Percentiles rank a stretch among this genome's conserved stretches.
Conservation (phyloP, 2,113 vertebrate genomes). For the Forbesichthys agassizii region DNA sequence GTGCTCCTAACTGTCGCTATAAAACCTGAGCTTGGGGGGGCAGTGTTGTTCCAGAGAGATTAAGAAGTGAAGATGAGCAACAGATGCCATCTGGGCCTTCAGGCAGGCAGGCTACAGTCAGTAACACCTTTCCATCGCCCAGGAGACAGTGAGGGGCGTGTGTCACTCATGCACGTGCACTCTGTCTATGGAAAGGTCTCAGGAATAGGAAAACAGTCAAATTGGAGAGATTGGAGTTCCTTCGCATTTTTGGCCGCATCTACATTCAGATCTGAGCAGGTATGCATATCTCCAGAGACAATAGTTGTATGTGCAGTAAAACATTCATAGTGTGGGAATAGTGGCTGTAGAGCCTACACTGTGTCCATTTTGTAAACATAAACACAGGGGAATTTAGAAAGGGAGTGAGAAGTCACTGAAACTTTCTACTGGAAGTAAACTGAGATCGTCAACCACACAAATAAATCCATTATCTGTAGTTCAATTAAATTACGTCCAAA, state of each 20-base stretch:
- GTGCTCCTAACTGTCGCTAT: constrained; percentile 10
- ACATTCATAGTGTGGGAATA: constrained; percentile 41
- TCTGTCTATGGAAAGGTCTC: no score
- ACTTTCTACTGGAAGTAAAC: background rate
- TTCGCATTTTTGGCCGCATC: no score
- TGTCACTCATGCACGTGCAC: constrained; percentile 51
- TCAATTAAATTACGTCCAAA: no score
- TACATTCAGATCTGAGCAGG: constrained; percentile 29
- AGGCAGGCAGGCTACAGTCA: constrained; percentile 53
- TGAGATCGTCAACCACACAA: background rate
- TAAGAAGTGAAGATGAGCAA: constrained; percentile 54
- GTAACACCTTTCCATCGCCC: constrained; percentile 50
- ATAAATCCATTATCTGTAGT: no score
- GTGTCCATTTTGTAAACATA: constrained; percentile 2
- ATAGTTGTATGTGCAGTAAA: constrained; percentile 39
- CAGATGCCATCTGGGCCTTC: constrained; percentile 56
- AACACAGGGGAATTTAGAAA: background rate
- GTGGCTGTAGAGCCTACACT: constrained; percentile 3
- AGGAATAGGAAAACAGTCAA: constrained; percentile 45
- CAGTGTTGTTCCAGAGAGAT: constrained; percentile 53
- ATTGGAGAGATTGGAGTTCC: constrained; percentile 55
- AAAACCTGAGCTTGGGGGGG: constrained; percentile 26
- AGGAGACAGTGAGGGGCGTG: constrained; percentile 48
- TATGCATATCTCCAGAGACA: constrained; percentile 26
- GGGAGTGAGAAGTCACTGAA: background rate